A percentile compares a stretch with the other conserved stretches of the same genome.
Evolutionary conservation across 2,888 invertebrate genomes (phyloP).

Genomic region (Napeogenes inachia): DNA sequence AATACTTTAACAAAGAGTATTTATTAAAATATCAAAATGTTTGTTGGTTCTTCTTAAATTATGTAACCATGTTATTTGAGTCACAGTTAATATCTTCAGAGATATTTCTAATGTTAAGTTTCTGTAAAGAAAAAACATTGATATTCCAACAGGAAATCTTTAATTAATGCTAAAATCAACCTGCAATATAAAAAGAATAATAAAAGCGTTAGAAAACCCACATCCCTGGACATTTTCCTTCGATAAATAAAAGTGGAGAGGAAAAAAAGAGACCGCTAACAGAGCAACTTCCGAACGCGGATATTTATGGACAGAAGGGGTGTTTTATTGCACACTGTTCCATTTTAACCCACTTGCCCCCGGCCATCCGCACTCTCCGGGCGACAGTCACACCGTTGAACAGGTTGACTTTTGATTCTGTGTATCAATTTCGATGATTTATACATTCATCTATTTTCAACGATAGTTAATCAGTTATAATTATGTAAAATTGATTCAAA

Average conservation of each 20-base stretch:
- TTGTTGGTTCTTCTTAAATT: no score
- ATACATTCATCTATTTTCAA: no score
- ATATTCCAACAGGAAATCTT: neutral
- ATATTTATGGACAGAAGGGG: conserved; percentile 76
- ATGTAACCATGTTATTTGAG: no score
- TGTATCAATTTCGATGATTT: neutral
- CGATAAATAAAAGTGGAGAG: conserved; percentile 66
- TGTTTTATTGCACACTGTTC: conserved; percentile 69
- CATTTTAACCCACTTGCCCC: conserved; percentile 74
- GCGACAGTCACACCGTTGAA: conserved; percentile 41
- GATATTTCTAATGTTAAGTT: no score
- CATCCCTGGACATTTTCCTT: conserved; percentile 50
- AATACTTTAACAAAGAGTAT: no score
- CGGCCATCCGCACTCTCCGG: conserved; percentile 67
- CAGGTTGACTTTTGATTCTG: conserved; percentile 1
- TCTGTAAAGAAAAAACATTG: no score
- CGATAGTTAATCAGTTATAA: no score
- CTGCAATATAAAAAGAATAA: neutral
- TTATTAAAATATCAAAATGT: no score
- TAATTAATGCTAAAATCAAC: conserved; percentile 1
- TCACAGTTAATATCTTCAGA: no score
- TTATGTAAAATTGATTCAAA: no score
- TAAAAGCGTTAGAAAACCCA: conserved; percentile 30
- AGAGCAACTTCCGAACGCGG: conserved; percentile 72
- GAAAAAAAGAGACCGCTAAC: conserved; percentile 73